A percentile compares a stretch with the other conserved stretches of the same genome.
Evolutionary conservation across 2,113 vertebrate genomes (phyloP).

Genomic region (Austrofundulus limnaeus): DNA sequence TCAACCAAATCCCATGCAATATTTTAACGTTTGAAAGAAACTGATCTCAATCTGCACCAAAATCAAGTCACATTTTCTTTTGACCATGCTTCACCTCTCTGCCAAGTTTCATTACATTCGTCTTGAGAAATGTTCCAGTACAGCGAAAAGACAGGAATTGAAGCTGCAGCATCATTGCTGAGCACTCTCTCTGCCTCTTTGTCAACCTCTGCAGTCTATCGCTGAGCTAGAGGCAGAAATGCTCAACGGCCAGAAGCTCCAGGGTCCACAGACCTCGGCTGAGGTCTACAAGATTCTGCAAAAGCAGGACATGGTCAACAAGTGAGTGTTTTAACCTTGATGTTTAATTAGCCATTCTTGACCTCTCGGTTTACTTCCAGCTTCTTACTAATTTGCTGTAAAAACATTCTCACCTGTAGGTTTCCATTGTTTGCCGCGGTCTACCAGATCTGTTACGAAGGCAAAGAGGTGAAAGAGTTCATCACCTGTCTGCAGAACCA

Average conservation of each 20-base stretch:
- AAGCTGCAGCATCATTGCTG: neutral
- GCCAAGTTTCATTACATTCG: neutral
- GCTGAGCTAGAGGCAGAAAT: slow-evolving; percentile 85
- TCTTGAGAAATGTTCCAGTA: neutral
- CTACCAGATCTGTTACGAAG: slow-evolving; percentile 87
- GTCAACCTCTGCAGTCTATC: slow-evolving; percentile 75
- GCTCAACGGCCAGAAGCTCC: slow-evolving; percentile 91
- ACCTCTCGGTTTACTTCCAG: neutral
- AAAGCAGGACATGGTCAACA: slow-evolving; percentile 61
- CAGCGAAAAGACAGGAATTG: neutral
- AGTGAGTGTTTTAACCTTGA: slow-evolving; percentile 58
- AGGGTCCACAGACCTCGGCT: slow-evolving; percentile 84
- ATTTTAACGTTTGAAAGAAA: neutral
- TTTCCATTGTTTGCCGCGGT: slow-evolving; percentile 85
- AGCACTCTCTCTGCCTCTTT: neutral
- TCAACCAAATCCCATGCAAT: neutral
- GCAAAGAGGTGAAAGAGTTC: slow-evolving; percentile 80
- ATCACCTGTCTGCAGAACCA: slow-evolving; percentile 87
- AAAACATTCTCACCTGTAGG: slow-evolving; percentile 61
- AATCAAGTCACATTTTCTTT: neutral
- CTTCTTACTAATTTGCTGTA: neutral
- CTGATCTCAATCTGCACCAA: neutral
- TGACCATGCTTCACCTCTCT: neutral
- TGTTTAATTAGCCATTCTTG: no score
- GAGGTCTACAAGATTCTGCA: slow-evolving; percentile 74